Percentiles rank a stretch among this genome's conserved stretches.
These are phyloP conservation scores for Myiotriccus ornatus DNA, from an alignment of 2,797 vertebrate species.

Conservation along the genomic window DNA sequence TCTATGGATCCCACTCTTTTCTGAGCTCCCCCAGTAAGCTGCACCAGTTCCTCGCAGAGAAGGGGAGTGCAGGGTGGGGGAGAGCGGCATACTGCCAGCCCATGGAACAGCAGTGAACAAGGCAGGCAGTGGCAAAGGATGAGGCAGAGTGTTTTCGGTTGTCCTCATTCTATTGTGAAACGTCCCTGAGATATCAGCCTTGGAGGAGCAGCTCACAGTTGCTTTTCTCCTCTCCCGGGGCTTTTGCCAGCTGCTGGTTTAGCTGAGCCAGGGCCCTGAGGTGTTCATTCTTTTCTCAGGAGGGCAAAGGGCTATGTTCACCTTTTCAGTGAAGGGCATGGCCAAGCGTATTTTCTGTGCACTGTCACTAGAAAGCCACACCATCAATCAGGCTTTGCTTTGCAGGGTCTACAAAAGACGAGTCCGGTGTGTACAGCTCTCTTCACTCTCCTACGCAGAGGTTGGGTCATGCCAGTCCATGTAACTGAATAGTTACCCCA, in stretches of 20 bases:
- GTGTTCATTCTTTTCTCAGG: background rate
- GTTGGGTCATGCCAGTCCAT: constrained; percentile 1
- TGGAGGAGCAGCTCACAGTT: background rate
- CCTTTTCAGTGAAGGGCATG: constrained; percentile 27
- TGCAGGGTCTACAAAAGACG: background rate
- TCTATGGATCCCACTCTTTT: background rate
- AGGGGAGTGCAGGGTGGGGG: background rate
- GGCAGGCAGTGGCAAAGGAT: background rate
- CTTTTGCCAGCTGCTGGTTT: background rate
- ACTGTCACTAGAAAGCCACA: constrained; percentile 15
- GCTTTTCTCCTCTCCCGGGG: background rate
- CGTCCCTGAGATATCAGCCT: background rate
- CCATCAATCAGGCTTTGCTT: constrained; percentile 25
- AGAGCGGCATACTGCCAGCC: background rate
- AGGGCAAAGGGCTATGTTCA: background rate
- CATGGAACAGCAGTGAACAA: background rate
- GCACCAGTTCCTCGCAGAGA: background rate
- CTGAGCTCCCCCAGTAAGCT: background rate
- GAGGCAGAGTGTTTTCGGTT: background rate
- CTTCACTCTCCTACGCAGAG: background rate
- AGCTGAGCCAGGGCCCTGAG: background rate
- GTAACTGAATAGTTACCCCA: constrained; percentile 31
- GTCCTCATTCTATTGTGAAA: background rate
- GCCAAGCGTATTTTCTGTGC: background rate
- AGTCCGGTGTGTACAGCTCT: background rate